Evolutionary conservation across 2,888 invertebrate genomes (phyloP), one percentile per base, ranked within the genome.

Genomic region (Resseliella maxima): DNA sequence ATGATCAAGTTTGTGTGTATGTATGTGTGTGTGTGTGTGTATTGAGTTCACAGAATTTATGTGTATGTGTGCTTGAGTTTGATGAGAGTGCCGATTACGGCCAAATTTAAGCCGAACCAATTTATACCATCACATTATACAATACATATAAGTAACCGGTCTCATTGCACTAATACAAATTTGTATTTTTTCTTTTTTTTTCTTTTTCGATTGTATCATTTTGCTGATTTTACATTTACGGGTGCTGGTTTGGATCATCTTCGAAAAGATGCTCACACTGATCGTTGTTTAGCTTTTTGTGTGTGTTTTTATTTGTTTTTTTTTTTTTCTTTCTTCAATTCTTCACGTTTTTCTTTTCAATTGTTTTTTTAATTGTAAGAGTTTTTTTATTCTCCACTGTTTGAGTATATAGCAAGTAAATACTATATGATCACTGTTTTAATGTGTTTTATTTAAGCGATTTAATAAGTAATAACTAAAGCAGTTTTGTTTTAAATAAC

Each of bases 381-480:
- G n/a, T n/a, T n/a, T n/a, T n/a, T n/a, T n/a, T n/a, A n/a, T n/a
- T n/a, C n/a, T n/a, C n/a, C n/a, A n/a, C n/a, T n/a, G n/a, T 50
- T 18, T 41, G 41, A 41, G 18, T 50, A 8, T 18, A 15, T 15
- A 1, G 72, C 15, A 72, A 72, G 31, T 72, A 72, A 72, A 35
- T 31, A 31, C 24, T 72, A 24, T 31, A 59, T 72, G 31, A 72
- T 31, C 72, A 72, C 31, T 72, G 72, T 72, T 8, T 50, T 31
- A 27, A n/a, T n/a, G n/a, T n/a, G n/a, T n/a, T n/a, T n/a, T 3
- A 10, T 27, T 6, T 72, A 31, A 72, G 72, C 72, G 72, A 72
- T 72, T 59, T 6, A 72, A 72, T 72, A 35, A 72, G 72, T 72
- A 72, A 72, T 31, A 72, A 72, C 72, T 72, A 72, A 72, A 72